Conservation (phyloP, 2,113 vertebrate genomes). For the Edolisoma coerulescens region DNA sequence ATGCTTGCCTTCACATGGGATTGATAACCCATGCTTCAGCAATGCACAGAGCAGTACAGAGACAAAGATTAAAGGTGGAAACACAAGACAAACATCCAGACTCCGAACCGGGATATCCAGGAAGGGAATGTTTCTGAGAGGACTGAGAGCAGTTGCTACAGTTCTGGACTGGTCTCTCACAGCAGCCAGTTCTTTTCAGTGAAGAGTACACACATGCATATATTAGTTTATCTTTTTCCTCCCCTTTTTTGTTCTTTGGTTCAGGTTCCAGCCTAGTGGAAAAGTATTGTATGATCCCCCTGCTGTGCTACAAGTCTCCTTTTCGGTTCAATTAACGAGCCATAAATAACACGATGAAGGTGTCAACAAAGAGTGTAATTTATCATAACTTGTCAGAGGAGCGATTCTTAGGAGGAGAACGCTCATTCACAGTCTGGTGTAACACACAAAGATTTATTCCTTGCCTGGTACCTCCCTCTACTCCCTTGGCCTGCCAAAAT, state of each 20-base stretch:
- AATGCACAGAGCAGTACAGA: background rate
- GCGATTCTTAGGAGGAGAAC: conserved; percentile 75
- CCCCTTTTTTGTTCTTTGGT: conserved; percentile 46
- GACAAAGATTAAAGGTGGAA: background rate
- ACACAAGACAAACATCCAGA: background rate
- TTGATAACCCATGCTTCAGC: background rate
- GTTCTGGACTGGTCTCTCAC: background rate
- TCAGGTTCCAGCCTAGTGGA: conserved; percentile 40
- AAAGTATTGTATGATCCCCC: conserved; percentile 69
- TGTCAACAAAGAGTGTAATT: conserved; percentile 95
- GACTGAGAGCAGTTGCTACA: background rate
- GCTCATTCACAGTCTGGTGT: conserved; percentile 77
- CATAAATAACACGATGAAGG: conserved; percentile 99
- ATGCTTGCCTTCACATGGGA: background rate
- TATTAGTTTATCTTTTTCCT: background rate
- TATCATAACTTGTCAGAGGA: conserved; percentile 91
- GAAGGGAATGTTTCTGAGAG: background rate
- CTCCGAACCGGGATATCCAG: background rate
- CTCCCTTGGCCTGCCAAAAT: conserved; percentile 73
- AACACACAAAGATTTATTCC: conserved; percentile 87
- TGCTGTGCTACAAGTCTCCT: conserved; percentile 88
- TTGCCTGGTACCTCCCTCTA: conserved; percentile 68
- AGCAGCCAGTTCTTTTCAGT: background rate
- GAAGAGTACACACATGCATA: background rate
- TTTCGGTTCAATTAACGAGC: conserved; percentile 98